Conservation (phyloP, 2,797 vertebrate genomes). For the Clarias laeviceps region DNA sequence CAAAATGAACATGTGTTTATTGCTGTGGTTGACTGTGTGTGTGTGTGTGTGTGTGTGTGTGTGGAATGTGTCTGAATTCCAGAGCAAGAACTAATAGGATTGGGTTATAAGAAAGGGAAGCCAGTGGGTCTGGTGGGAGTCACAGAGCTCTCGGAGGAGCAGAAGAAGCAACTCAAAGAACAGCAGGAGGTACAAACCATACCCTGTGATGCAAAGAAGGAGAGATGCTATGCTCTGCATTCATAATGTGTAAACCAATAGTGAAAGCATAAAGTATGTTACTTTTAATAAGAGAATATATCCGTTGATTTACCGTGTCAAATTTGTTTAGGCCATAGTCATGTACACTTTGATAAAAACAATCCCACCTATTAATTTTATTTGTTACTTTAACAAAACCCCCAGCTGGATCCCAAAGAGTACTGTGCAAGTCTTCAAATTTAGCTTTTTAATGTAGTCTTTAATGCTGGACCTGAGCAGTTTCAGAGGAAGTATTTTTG, state of each 20-base stretch:
- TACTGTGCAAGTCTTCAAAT: too few species aligned
- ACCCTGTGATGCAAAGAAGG: background rate
- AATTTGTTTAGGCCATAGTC: background rate
- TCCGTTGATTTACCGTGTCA: background rate
- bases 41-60: background rate
- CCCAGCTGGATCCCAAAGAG: background rate
- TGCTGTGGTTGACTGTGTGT: background rate
- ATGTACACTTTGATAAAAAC: background rate
- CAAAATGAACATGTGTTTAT: background rate
- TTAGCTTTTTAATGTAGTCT: too few species aligned
- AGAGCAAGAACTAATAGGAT: slow-evolving; percentile 85
- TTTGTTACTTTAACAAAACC: background rate
- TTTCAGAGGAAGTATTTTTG: too few species aligned
- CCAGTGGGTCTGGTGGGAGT: slow-evolving; percentile 85
- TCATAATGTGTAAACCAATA: background rate
- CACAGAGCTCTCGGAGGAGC: slow-evolving; percentile 83
- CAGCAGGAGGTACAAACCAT: slow-evolving; percentile 80
- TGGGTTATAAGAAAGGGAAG: slow-evolving; percentile 86
- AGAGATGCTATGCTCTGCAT: background rate
- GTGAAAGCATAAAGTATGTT: background rate
- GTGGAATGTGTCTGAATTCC: slow-evolving; percentile 45
- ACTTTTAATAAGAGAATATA: background rate
- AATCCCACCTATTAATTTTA: background rate
- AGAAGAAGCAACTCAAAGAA: slow-evolving; percentile 87
- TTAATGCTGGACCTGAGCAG: too few species aligned